Evolutionary conservation across 2,113 vertebrate genomes (phyloP), one percentile per base, ranked within the genome.

Genomic region (Trogon surrucura): DNA sequence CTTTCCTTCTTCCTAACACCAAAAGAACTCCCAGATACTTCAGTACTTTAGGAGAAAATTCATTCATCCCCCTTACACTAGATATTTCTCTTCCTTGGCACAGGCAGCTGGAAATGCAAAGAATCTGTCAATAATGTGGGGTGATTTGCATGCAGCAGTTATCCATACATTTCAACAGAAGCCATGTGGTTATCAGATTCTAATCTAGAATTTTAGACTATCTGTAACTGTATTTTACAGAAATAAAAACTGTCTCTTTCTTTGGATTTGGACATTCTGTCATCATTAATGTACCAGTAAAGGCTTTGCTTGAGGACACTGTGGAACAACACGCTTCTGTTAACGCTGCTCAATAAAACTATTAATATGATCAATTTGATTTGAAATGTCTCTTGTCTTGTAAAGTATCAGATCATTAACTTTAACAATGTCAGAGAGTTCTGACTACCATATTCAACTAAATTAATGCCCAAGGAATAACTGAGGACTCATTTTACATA

Each of bases 351-450:
- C 93, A 95, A 87, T 97, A 97, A 97, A 97, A 94, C 78, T 96
- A 94, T 97, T 97, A 97, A 97, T 96, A 92, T 9, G 29, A 97
- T 91, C 91, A 97, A 90, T 97, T 96, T 97, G 72, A 96, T 90
- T 92, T 95, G 85, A 97, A 97, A 96, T 96, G 71, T 94, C 85
- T 96, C 93, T 90, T 86, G 62, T 95, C 92, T 97, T 97, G 90
- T 97, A 96, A 97, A 95, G 95, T 61, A 96, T 72, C 91, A 97
- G 96, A 47, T 89, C 96, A 85, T 98, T 98, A 98, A 97, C 92
- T 97, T 96, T 93, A 97, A 95, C 90, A 96, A 87, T 95, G 82
- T 94, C 80, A 94, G 84, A 91, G 83, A 79, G 66, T 87, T 96
- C 54, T 94, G 81, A 69, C 61, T 96, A 94, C 93, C 73, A 85